Conservation (phyloP, 2,113 vertebrate species). For the Triplophysa siluroides region DNA sequence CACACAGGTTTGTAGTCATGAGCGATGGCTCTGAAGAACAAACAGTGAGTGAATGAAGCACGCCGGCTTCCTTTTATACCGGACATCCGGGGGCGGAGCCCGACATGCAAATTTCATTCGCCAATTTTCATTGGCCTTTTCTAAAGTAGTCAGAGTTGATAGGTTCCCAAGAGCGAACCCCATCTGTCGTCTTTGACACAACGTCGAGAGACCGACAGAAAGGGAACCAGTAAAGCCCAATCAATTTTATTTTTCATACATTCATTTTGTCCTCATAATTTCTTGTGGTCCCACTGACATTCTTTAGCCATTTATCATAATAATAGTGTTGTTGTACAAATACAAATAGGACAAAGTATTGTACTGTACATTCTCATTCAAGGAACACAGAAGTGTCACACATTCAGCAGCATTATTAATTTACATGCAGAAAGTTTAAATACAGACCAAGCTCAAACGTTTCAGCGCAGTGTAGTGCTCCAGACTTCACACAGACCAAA, state of each 20-base stretch:
- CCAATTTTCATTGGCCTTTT: too few species aligned
- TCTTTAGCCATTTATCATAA: constrained; percentile 4
- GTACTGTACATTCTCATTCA: background rate
- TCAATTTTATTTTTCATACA: background rate
- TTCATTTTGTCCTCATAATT: background rate
- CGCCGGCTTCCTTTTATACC: too few species aligned
- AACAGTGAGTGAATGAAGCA: too few species aligned
- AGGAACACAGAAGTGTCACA: background rate
- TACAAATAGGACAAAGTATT: constrained; percentile 4
- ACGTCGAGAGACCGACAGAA: too few species aligned
- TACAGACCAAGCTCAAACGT: constrained; percentile 33
- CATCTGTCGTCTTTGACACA: too few species aligned
- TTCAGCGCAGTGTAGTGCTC: constrained; percentile 41
- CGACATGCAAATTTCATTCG: too few species aligned
- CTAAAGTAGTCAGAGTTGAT: too few species aligned
- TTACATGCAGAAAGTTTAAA: background rate
- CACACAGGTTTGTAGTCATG: too few species aligned
- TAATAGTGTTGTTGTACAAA: constrained; percentile 4
- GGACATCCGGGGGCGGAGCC: too few species aligned
- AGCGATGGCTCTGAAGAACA: too few species aligned
- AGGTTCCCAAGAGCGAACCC: too few species aligned
- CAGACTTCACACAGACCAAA: constrained; percentile 42
- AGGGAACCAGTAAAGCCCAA: background rate
- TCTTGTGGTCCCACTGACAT: constrained; percentile 22
- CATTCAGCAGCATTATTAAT: background rate